Evolutionary conservation across 2,888 invertebrate genomes (phyloP).

Genomic region (Orchesella flavescens): DNA sequence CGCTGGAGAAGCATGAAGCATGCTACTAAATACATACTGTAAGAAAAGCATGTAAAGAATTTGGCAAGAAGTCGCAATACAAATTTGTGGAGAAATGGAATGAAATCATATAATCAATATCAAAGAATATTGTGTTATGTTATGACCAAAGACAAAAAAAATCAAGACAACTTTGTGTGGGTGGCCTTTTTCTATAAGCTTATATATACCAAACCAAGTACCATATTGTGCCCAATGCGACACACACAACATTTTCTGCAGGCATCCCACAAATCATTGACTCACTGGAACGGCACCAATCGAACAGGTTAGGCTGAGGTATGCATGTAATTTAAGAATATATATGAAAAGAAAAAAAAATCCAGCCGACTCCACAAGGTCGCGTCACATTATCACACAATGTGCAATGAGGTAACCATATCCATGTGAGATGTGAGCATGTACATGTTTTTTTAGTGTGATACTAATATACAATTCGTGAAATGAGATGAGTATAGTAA

Average conservation of each 20-base stretch:
- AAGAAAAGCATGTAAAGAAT: too few relatives aligned
- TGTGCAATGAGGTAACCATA: too few relatives aligned
- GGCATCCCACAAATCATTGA: not conserved
- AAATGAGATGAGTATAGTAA: too few relatives aligned
- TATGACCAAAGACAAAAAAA: too few relatives aligned
- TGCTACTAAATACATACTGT: too few relatives aligned
- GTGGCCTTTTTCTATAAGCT: not conserved
- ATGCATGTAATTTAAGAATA: not conserved
- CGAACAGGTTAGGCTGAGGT: not conserved
- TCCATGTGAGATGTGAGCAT: too few relatives aligned
- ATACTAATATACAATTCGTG: too few relatives aligned
- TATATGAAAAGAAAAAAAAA: not conserved
- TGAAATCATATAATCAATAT: not conserved
- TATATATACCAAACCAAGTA: not conserved
- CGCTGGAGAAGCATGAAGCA: not conserved
- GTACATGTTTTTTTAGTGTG: too few relatives aligned
- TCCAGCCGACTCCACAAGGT: constrained; percentile 9
- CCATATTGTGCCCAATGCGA: not conserved
- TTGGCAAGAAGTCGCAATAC: too few relatives aligned
- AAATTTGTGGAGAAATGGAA: not conserved
- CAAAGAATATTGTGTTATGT: too few relatives aligned
- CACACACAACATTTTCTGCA: not conserved
- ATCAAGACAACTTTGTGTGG: constrained; percentile 6
- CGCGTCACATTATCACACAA: not conserved
- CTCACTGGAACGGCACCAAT: constrained; percentile 56